A percentile compares a stretch with the other conserved stretches of the same genome.
Conservation (phyloP, 2,888 invertebrate species). For the Busseola fusca region DNA sequence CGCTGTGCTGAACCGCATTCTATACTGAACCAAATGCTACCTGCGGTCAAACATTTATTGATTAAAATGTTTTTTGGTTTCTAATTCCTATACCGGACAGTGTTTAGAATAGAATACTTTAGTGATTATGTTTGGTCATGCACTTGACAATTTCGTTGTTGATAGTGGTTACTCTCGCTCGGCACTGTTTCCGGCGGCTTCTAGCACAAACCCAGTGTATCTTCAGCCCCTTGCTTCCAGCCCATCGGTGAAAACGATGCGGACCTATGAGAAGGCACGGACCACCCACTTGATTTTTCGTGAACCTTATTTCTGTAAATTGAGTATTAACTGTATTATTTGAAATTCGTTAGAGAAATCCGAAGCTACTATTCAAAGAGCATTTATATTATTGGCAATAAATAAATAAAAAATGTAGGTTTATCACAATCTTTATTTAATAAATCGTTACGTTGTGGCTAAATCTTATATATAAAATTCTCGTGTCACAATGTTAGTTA, state of each 20-base stretch:
- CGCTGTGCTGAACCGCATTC: not conserved
- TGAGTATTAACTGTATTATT: not conserved
- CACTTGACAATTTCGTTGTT: conserved; percentile 9
- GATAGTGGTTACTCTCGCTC: conserved; percentile 33
- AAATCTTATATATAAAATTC: too few species aligned
- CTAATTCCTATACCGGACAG: too few species aligned
- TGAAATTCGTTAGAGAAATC: not conserved
- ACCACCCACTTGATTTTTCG: not conserved
- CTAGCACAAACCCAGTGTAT: conserved; percentile 60
- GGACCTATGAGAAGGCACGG: not conserved
- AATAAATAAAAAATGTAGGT: not conserved
- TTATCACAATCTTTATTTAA: not conserved
- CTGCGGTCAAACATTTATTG: not conserved
- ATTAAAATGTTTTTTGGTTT: not conserved
- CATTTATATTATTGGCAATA: not conserved
- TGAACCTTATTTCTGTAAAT: not conserved
- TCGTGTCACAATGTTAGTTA: too few species aligned
- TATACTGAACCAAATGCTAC: not conserved
- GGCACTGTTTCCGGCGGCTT: not conserved
- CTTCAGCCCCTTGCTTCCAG: conserved; percentile 15
- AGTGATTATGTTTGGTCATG: conserved; percentile 21
- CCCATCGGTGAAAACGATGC: not conserved
- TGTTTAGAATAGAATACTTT: conserved; percentile 2
- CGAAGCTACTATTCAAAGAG: not conserved
- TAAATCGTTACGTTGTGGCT: not conserved